These are phyloP conservation scores for Porites evermanni DNA, from an alignment of 92 coral and sea anemone species.

Conservation along the genomic window DNA sequence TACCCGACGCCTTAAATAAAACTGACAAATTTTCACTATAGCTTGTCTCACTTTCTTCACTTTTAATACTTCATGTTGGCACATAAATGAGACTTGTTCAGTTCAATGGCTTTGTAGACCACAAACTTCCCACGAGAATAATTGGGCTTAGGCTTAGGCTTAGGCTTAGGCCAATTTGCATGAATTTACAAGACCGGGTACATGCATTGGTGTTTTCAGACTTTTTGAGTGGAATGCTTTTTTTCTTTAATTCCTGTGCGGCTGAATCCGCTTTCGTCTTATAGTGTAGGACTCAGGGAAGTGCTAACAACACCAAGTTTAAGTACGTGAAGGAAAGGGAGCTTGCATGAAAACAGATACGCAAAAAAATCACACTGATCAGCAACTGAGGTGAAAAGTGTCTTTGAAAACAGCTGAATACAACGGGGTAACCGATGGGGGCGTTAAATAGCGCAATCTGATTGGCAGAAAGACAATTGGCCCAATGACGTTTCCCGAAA, in stretches of 20 bases:
- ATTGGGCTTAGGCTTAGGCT: neutral
- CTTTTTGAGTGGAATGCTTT: too few species aligned
- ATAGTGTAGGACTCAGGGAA: too few species aligned
- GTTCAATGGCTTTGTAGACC: neutral
- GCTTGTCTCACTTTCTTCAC: too few species aligned
- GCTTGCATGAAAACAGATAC: constrained; percentile 30
- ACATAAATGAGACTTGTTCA: neutral
- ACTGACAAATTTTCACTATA: neutral
- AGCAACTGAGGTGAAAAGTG: neutral
- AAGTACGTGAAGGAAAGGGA: neutral
- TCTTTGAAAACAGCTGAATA: constrained; percentile 43
- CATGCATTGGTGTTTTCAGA: too few species aligned
- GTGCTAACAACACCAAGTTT: neutral
- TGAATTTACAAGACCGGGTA: neutral
- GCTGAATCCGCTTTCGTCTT: too few species aligned
- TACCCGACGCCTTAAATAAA: constrained; percentile 20
- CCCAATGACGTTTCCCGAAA: constrained; percentile 36
- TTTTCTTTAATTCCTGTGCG: too few species aligned
- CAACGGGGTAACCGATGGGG: constrained; percentile 14
- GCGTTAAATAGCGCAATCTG: constrained; percentile 17
- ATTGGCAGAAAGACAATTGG: constrained; percentile 23
- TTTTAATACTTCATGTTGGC: neutral
- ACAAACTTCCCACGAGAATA: neutral
- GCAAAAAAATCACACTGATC: neutral
- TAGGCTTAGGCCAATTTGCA: constrained; percentile 24